Base-by-base conservation (phyloP, 2,888 invertebrate genomes). In the Heliconius erato region DNA sequence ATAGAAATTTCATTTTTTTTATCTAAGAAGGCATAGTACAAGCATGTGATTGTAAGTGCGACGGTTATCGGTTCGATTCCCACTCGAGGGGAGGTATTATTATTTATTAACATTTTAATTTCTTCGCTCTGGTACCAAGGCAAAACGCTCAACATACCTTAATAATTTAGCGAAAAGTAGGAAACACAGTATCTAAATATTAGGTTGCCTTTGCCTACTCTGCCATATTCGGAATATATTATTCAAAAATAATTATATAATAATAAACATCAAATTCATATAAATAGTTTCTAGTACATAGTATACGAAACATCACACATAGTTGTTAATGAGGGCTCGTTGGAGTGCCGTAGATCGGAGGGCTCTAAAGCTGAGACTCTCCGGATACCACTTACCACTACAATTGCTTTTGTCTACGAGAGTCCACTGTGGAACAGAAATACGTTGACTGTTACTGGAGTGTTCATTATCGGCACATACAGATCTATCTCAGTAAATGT, bases 331-430 rank as follows among this genome's bases (percentile, higher is more conserved):
- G 82, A 82, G 80, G 82, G 74, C 80, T 80, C 69, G 26, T 80
- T 84, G 68, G 63, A 82, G 80, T 76, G 82, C 80, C 54, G 74
- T 80, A 82, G 79, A 82, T 67, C 40, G 63, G 54, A 82, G 84
- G 26, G 84, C 82, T 26, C 84, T 84, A 79, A 40, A 82, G 69
- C 68, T 63, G 74, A 84, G 84, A 80, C 68, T 84, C 84, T 84
- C 44, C 71, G 68, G 79, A 82, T 82, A 79, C 80, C 82, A 79
- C 84, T 84, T 80, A 74, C 81, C 82, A 84, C 84, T 84, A 82
- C 84, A 84, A 84, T 80, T 82, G 79, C 79, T 80, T 84, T 84
- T 84, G 84, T 84, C 82, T 84, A 79, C 74, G 71, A 84, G 80
- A 79, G 79, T 78, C 65, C 79, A 79, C 82, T 80, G 54, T 84